phyloP scores from a whole-genome alignment of 1,140 invertebrate genomes.

The Asbolus verrucosus region DNA sequence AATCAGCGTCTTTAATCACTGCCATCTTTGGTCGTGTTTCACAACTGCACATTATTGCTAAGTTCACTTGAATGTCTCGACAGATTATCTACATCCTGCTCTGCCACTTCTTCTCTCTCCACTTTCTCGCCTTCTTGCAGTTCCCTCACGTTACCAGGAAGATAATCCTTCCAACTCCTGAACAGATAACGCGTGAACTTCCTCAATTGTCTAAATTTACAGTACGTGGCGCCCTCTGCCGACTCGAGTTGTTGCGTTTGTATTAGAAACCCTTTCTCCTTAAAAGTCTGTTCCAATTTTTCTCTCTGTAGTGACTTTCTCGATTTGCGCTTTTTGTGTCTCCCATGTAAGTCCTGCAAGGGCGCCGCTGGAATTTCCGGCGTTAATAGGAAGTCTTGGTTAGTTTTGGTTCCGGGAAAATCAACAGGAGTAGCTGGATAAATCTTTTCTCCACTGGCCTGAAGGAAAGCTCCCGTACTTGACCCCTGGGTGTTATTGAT shows the following conservation, averaged over 20 bases:
- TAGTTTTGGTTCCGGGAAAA: slow-evolving; percentile 52
- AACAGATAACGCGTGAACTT: slow-evolving; percentile 94
- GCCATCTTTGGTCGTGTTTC: slow-evolving; percentile 44
- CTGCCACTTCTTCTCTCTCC: slow-evolving; percentile 29
- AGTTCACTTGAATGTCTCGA: slow-evolving; percentile 53
- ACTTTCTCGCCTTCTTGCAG: slow-evolving; percentile 49
- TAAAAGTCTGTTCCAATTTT: slow-evolving; percentile 91
- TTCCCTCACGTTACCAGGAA: slow-evolving; percentile 79
- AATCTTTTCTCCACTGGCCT: slow-evolving; percentile 70
- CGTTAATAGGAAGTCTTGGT: slow-evolving; percentile 65
- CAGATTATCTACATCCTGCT: slow-evolving; percentile 47
- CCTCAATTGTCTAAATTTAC: slow-evolving; percentile 90
- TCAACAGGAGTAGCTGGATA: slow-evolving; percentile 60
- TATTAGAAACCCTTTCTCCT: slow-evolving; percentile 91
- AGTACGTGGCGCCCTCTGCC: slow-evolving; percentile 92
- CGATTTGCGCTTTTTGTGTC: slow-evolving; percentile 76
- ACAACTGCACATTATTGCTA: slow-evolving; percentile 39
- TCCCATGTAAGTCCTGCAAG: slow-evolving; percentile 64
- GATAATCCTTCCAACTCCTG: slow-evolving; percentile 92
- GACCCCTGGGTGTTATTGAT: slow-evolving; percentile 64
- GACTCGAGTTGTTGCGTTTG: slow-evolving; percentile 93
- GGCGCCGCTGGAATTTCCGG: slow-evolving; percentile 63
- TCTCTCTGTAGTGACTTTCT: slow-evolving; percentile 86
- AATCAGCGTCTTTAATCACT: slow-evolving; percentile 2
- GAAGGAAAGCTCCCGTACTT: slow-evolving; percentile 68